These are phyloP conservation scores for Toxostoma redivivum DNA, from an alignment of 2,113 vertebrate species.

Conservation along the genomic window DNA sequence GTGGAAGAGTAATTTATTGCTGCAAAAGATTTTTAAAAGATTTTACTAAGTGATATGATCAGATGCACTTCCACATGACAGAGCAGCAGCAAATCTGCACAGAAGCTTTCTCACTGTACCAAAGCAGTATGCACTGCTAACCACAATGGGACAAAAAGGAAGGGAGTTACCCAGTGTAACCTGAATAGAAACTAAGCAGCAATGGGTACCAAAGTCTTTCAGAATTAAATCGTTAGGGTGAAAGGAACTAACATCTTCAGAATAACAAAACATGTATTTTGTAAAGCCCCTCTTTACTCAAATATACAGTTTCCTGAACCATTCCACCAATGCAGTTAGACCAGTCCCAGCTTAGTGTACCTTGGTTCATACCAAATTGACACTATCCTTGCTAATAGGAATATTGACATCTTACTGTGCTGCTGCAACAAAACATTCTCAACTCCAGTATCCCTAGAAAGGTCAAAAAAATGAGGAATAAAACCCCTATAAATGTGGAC, in stretches of 20 bases:
- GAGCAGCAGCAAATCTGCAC: background rate
- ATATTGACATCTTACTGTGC: background rate
- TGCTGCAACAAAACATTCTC: background rate
- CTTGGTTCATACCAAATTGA: background rate
- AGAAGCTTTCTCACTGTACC: background rate
- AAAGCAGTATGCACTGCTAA: background rate
- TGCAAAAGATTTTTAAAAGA: background rate
- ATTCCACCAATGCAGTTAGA: background rate
- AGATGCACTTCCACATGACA: background rate
- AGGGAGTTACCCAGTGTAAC: conserved; percentile 51
- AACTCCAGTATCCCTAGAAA: background rate
- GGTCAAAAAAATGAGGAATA: background rate
- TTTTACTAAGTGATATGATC: background rate
- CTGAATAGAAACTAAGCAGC: conserved; percentile 36
- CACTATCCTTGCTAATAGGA: background rate
- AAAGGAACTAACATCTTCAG: conserved; percentile 2
- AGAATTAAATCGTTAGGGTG: background rate
- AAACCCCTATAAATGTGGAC: background rate
- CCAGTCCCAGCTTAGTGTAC: background rate
- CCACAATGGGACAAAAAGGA: conserved; percentile 60
- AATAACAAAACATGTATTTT: background rate
- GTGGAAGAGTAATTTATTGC: background rate
- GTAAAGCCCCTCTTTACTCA: background rate
- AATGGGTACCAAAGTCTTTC: background rate
- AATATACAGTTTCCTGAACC: background rate